Evolutionary conservation across 2,888 invertebrate genomes (phyloP).

Genomic region (Eristalis tenax): DNA sequence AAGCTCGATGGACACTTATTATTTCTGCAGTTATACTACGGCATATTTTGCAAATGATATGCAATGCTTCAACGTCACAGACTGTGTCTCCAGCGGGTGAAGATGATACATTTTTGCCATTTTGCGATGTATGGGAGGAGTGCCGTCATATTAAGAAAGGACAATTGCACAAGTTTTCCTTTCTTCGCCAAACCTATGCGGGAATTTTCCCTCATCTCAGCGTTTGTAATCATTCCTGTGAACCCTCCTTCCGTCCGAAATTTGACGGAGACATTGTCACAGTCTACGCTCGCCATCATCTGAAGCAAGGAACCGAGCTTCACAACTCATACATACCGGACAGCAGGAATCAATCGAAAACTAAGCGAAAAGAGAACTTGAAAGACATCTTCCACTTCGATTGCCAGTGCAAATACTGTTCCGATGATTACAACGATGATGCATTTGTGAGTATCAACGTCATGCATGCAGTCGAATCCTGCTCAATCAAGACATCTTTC

Average conservation of each 20-base stretch:
- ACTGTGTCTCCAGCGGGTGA: slow-evolving; percentile 67
- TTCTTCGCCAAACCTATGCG: slow-evolving; percentile 84
- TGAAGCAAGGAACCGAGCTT: slow-evolving; percentile 87
- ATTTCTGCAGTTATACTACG: slow-evolving; percentile 87
- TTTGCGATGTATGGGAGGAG: slow-evolving; percentile 74
- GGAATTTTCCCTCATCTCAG: slow-evolving; percentile 93
- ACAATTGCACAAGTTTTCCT: slow-evolving; percentile 74
- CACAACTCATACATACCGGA: slow-evolving; percentile 93
- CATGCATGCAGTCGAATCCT: neutral
- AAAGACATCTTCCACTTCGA: slow-evolving; percentile 89
- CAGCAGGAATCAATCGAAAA: slow-evolving; percentile 84
- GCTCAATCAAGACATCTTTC: neutral
- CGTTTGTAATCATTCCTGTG: slow-evolving; percentile 96
- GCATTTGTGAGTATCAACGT: slow-evolving; percentile 74
- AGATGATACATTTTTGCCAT: slow-evolving; percentile 66
- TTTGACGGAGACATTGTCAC: slow-evolving; percentile 88
- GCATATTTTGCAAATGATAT: slow-evolving; percentile 89
- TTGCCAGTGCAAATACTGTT: slow-evolving; percentile 89
- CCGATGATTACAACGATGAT: slow-evolving; percentile 61
- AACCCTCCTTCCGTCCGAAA: slow-evolving; percentile 89
- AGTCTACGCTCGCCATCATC: slow-evolving; percentile 86
- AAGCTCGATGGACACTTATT: slow-evolving; percentile 80
- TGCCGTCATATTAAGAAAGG: slow-evolving; percentile 75
- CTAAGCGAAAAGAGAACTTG: slow-evolving; percentile 85
- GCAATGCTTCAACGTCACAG: slow-evolving; percentile 87